Evolutionary conservation across 1,140 invertebrate species (phyloP).

Genomic region (Conus ventricosus): DNA sequence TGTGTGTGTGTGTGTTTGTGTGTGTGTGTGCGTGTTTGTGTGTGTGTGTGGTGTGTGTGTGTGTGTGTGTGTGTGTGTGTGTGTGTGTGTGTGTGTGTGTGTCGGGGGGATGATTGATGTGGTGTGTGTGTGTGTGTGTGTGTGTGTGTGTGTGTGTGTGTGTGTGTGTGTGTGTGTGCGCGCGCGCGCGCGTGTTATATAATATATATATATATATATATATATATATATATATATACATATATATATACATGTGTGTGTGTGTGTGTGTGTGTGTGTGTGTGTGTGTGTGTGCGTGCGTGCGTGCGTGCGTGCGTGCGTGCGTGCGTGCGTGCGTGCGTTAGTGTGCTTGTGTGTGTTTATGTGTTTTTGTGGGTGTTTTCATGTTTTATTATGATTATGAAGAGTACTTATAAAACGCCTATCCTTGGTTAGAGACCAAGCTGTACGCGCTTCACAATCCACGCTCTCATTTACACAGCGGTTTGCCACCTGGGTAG

Average conservation of each 20-base stretch:
- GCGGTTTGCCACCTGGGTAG: too few species aligned
- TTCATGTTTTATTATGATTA: background rate
- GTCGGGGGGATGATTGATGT: too few species aligned
- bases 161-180: background rate
- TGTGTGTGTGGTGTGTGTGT: slow-evolving; percentile 16
- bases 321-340: background rate
- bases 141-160: background rate
- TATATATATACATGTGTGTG: too few species aligned
- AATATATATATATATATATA: too few species aligned
- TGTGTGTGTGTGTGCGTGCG: slow-evolving; percentile 3
- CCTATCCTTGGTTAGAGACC: too few species aligned
- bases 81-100: slow-evolving; percentile 15
- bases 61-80: slow-evolving; percentile 14
- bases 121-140: slow-evolving; percentile 8
- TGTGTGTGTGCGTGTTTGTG: background rate
- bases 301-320: background rate
- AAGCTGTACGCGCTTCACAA: too few species aligned
- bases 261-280: slow-evolving; percentile 15
- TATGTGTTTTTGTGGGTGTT: background rate
- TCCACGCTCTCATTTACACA: too few species aligned
- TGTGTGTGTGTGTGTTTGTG: background rate
- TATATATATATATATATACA: too few species aligned
- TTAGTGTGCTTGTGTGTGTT: background rate
- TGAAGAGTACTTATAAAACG: too few species aligned
- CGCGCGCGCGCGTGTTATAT: background rate